Conservation (phyloP, 2,797 vertebrate species). For the Alcedo atthis region DNA sequence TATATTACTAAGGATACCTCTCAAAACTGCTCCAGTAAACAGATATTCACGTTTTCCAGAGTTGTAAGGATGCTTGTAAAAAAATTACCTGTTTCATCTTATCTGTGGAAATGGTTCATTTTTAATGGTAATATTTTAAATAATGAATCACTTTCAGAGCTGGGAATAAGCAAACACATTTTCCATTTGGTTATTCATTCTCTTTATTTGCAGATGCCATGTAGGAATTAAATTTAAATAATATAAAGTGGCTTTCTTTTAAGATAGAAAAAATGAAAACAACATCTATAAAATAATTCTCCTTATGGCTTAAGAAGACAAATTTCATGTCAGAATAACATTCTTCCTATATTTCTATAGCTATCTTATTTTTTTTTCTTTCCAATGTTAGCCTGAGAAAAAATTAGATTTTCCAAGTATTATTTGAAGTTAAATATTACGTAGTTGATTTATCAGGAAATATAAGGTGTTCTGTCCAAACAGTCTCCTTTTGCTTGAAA, state of each 20-base stretch:
- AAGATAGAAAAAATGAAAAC: slow-evolving; percentile 26
- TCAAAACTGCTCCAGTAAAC: not conserved
- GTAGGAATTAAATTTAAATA: slow-evolving; percentile 38
- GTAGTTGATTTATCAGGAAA: slow-evolving; percentile 25
- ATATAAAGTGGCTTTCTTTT: not conserved
- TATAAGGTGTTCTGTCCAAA: slow-evolving; percentile 34
- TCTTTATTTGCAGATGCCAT: slow-evolving; percentile 15
- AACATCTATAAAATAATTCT: not conserved
- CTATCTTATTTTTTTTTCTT: not conserved
- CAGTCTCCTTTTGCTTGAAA: slow-evolving; percentile 15
- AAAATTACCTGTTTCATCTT: not conserved
- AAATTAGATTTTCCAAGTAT: not conserved
- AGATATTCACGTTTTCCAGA: not conserved
- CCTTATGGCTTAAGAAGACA: not conserved
- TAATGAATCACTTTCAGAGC: slow-evolving; percentile 16
- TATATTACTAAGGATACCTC: not conserved
- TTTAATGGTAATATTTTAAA: slow-evolving; percentile 58
- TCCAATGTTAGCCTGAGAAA: not conserved
- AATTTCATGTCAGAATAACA: not conserved
- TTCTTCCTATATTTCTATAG: not conserved
- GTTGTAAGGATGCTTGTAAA: slow-evolving; percentile 7
- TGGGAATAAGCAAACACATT: slow-evolving; percentile 24
- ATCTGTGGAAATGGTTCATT: slow-evolving; percentile 28
- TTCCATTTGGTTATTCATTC: slow-evolving; percentile 24
- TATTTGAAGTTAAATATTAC: slow-evolving; percentile 43